Evolutionary conservation across 30 jellyfish, hydroid and myxozoan species (phyloP).

Genomic region (Sanderia malayensis): DNA sequence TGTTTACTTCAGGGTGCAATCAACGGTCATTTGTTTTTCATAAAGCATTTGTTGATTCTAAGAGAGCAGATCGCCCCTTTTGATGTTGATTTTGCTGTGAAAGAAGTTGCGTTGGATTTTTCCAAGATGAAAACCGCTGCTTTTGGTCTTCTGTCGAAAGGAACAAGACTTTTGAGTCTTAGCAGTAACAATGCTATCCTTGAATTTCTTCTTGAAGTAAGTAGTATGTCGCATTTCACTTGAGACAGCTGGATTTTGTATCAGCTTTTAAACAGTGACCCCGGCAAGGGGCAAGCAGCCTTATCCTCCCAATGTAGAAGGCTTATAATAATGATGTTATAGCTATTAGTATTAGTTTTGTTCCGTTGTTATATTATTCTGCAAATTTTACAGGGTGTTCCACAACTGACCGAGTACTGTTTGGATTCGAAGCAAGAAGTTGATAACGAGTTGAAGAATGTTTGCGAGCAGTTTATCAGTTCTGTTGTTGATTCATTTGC

Average conservation of each 20-base stretch:
- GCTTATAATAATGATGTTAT: too few species aligned
- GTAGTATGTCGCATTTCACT: too few species aligned
- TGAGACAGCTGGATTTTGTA: too few species aligned
- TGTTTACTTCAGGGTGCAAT: conserved; percentile 73
- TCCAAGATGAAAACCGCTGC: conserved; percentile 90
- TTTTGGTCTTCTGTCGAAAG: conserved; percentile 79
- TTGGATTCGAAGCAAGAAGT: conserved; percentile 94
- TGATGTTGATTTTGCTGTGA: conserved; percentile 96
- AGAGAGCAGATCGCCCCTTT: conserved; percentile 96
- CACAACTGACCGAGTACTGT: conserved; percentile 90
- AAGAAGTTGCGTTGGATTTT: conserved; percentile 90
- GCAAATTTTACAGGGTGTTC: conserved; percentile 90
- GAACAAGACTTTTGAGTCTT: conserved; percentile 76
- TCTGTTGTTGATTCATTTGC: conserved; percentile 80
- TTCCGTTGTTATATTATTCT: too few species aligned
- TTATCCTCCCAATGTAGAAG: too few species aligned
- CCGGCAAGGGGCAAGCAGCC: too few species aligned
- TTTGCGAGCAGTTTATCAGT: conserved; percentile 84
- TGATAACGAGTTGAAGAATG: conserved; percentile 74
- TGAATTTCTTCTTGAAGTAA: conserved; percentile 90
- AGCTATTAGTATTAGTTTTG: too few species aligned
- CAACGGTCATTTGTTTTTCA: conserved; percentile 84
- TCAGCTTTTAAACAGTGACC: too few species aligned
- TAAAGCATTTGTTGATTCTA: conserved; percentile 81
- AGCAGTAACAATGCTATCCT: conserved; percentile 86